These are phyloP conservation scores for Aphidoletes aphidimyza DNA, from an alignment of 2,888 invertebrate genomes.

Conservation along the genomic window DNA sequence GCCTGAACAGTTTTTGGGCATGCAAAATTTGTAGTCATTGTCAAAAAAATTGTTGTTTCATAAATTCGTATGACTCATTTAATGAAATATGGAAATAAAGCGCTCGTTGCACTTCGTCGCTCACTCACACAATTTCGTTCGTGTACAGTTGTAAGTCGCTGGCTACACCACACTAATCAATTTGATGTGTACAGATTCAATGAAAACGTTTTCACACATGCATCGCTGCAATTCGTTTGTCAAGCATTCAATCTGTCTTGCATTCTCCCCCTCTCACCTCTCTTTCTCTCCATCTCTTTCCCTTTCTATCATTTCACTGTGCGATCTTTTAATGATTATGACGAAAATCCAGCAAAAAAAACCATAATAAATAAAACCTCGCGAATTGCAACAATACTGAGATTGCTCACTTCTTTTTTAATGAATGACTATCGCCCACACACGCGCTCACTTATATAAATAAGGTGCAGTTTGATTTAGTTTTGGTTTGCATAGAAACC, in stretches of 20 bases:
- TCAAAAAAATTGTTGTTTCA: constrained; percentile 51
- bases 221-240: neutral
- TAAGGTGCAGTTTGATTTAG: constrained; percentile 14
- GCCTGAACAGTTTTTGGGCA: constrained; percentile 13
- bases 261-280: too few relatives aligned
- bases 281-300: neutral
- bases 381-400: neutral
- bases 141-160: neutral
- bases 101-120: neutral
- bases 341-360: constrained; percentile 8
- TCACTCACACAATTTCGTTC: neutral
- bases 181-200: neutral
- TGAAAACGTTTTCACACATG: constrained; percentile 11
- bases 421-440: constrained; percentile 4
- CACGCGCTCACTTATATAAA: neutral
- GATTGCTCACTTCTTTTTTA: neutral
- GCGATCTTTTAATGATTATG: neutral
- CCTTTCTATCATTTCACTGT: neutral
- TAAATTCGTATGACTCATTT: constrained; percentile 49
- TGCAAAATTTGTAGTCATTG: constrained; percentile 40
- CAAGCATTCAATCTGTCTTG: too few relatives aligned
- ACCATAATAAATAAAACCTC: neutral
- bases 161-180: neutral
- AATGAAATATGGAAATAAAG: constrained; percentile 28
- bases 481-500: neutral